Conservation (phyloP, 2,888 invertebrate species). For the Tinea semifulvella region DNA sequence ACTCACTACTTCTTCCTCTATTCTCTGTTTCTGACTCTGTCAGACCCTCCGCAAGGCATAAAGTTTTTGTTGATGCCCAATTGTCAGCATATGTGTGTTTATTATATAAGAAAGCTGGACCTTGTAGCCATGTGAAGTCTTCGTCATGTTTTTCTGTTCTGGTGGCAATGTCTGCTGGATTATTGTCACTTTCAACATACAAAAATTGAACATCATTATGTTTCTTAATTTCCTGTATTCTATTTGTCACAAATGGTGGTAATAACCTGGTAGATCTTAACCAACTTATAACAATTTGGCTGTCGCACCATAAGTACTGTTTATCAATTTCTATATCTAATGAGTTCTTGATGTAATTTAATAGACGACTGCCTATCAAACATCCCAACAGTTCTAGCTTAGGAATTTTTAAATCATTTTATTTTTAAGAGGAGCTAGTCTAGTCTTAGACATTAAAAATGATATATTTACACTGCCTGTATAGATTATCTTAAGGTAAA, state of each 20-base stretch:
- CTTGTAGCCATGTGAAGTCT: no score
- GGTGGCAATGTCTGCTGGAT: no score
- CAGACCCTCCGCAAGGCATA: no score
- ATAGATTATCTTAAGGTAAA: slow-evolving; percentile 9
- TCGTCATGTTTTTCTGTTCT: no score
- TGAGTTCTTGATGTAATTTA: not conserved
- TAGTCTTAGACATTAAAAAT: not conserved
- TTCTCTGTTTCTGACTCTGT: no score
- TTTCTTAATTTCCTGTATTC: slow-evolving; percentile 3
- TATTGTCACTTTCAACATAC: no score
- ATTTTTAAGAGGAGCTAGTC: not conserved
- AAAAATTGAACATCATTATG: no score
- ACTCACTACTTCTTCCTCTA: no score
- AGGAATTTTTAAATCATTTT: not conserved
- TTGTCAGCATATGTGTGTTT: no score
- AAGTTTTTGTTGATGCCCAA: no score
- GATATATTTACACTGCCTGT: not conserved
- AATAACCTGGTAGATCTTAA: not conserved
- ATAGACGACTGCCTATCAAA: slow-evolving; percentile 2
- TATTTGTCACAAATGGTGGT: slow-evolving; percentile 1
- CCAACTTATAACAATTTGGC: slow-evolving; percentile 10
- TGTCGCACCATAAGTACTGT: slow-evolving; percentile 3
- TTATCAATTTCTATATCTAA: not conserved
- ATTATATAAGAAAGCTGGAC: no score
- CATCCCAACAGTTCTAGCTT: slow-evolving; percentile 1